Conservation (phyloP, 2,797 vertebrate genomes). For the Thamnophis elegans region DNA sequence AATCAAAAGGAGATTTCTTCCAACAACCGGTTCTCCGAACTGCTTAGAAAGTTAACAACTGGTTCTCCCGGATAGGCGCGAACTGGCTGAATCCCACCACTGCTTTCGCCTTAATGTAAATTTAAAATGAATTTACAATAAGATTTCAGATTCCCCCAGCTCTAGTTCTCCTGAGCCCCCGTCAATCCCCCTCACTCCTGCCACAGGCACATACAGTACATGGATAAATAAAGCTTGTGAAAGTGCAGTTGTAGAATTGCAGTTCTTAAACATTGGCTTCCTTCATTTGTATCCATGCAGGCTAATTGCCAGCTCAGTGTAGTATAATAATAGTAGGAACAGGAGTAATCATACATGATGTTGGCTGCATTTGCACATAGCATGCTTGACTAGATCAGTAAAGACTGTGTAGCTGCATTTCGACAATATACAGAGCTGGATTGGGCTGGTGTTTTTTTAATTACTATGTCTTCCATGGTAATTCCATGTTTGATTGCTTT, state of each 20-base stretch:
- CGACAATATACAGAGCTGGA: background rate
- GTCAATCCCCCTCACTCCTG: background rate
- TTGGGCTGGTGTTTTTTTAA: background rate
- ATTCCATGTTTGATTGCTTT: background rate
- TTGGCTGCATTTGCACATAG: background rate
- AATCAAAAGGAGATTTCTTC: no score
- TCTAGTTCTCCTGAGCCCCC: background rate
- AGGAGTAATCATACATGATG: background rate
- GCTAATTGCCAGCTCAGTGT: background rate
- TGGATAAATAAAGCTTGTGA: background rate
- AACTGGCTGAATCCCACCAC: no score
- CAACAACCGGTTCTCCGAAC: no score
- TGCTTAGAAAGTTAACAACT: no score
- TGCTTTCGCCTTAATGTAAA: background rate
- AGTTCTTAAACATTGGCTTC: background rate
- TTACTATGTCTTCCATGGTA: background rate
- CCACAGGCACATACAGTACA: background rate
- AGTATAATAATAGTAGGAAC: background rate
- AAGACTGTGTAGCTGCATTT: background rate
- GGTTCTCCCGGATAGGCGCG: no score
- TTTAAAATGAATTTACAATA: background rate
- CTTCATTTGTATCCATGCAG: background rate
- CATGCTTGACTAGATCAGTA: background rate
- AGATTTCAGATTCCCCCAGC: background rate
- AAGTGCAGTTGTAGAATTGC: background rate